phyloP scores from a whole-genome alignment of 1,140 invertebrate species.

The Halyomorpha halys region DNA sequence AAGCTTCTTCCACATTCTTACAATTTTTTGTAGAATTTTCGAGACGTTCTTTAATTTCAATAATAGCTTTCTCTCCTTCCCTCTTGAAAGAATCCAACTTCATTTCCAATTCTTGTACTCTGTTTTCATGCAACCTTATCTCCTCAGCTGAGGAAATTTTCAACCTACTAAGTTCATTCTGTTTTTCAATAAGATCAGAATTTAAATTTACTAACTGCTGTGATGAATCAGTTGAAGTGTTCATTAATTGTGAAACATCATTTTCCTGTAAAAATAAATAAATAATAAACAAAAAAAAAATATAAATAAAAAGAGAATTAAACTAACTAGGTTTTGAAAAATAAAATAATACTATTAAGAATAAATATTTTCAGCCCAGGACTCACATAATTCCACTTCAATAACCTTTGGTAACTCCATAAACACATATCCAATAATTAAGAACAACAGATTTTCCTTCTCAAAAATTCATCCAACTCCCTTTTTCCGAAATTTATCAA shows the following conservation, averaged over 20 bases:
- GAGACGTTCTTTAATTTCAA: slow-evolving; percentile 21
- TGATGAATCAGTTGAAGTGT: slow-evolving; percentile 38
- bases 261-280: slow-evolving; percentile 35
- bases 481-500: too few species aligned
- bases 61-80: not conserved
- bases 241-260: slow-evolving; percentile 37
- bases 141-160: slow-evolving; percentile 38
- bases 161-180: slow-evolving; percentile 39
- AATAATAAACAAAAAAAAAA: too few species aligned
- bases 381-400: too few species aligned
- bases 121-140: slow-evolving; percentile 39
- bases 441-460: too few species aligned
- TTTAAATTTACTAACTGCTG: slow-evolving; percentile 42
- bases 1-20: slow-evolving; percentile 26
- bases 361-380: too few species aligned
- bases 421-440: too few species aligned
- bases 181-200: slow-evolving; percentile 39
- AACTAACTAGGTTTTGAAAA: too few species aligned
- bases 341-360: too few species aligned
- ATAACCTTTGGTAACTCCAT: too few species aligned
- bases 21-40: slow-evolving; percentile 30
- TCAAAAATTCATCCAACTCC: too few species aligned
- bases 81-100: slow-evolving; percentile 30
- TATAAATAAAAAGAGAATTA: too few species aligned
- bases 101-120: slow-evolving; percentile 34